phyloP scores from a whole-genome alignment of 2,888 invertebrate genomes.

The Aphodius granarius region DNA sequence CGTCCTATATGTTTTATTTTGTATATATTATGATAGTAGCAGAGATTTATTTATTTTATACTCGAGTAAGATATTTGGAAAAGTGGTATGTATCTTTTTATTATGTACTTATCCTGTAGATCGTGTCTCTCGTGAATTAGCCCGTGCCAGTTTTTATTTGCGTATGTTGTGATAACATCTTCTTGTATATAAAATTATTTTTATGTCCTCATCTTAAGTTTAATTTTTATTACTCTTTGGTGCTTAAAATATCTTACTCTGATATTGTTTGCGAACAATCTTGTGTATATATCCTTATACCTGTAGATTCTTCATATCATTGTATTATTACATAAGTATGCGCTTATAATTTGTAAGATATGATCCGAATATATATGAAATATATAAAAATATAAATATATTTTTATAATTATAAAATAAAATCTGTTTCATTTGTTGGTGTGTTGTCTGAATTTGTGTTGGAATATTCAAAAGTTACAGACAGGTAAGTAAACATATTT shows the following conservation, averaged over 20 bases:
- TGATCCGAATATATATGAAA: not conserved
- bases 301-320: not conserved
- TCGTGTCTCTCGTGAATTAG: constrained; percentile 3
- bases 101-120: constrained; percentile 1
- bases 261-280: not conserved
- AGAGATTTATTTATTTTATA: constrained; percentile 21
- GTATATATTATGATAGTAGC: not conserved
- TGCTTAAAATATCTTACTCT: not conserved
- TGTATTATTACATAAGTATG: not conserved
- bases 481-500: not conserved
- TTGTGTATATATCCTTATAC: not conserved
- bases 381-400: not conserved
- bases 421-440: not conserved
- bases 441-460: no score
- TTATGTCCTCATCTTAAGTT: not conserved
- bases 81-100: not conserved
- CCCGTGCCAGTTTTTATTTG: constrained; percentile 6
- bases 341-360: not conserved
- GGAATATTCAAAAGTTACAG: no score
- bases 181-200: not conserved
- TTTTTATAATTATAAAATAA: not conserved
- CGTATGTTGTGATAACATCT: not conserved
- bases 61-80: constrained; percentile 7
- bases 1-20: constrained; percentile 23
- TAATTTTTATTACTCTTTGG: not conserved